Evolutionary conservation across 2,113 vertebrate genomes (phyloP), one percentile per base, ranked within the genome.

Genomic region (Melozone crissalis): DNA sequence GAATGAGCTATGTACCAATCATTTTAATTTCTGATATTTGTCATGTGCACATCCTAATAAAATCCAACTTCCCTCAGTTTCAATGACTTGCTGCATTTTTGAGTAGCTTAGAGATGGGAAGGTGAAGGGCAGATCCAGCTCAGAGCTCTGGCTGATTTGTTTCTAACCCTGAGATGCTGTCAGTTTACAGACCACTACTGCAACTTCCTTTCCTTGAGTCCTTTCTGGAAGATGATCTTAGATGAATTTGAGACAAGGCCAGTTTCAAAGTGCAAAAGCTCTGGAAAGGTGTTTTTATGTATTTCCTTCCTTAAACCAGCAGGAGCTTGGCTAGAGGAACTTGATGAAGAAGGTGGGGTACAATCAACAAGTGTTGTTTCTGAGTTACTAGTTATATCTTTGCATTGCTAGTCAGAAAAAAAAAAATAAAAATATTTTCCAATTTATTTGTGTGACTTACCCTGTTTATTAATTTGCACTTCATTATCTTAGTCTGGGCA

Each of bases 331-430:
- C 35, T 71, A 58, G 43, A 62, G 55, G 11, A 80, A 5, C 28
- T 68, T 1, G 1, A 2, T 1, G 4, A 63, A 46, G 33, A 67
- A 57, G 24, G 1, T 18, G 7, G n/a, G 3, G 31, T 46, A 20
- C 8, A 8, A 22, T 15, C 55, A 46, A n/a, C 28, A 54, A 51
- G 5, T 26, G 41, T 11, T 10, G 39, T 35, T 22, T 63, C 74
- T 63, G 75, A 39, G n/a, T 63, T 61, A 47, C 19, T 27, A 30
- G 18, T n/a, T 62, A 51, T 12, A 23, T 39, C 24, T 63, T 84
- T 44, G 35, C 13, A 10, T 23, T 68, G 43, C 13, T 77, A 52
- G 22, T 31, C 9, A 62, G 26, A n/a, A 83, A 79, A 51, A 41
- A 39, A 51, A 54, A 58, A 13, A 3, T 15, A 4, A n/a, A 54